Evolutionary conservation across 1,140 invertebrate species (phyloP), one percentile per base, ranked within the genome.

Genomic region (Procambarus clarkii): DNA sequence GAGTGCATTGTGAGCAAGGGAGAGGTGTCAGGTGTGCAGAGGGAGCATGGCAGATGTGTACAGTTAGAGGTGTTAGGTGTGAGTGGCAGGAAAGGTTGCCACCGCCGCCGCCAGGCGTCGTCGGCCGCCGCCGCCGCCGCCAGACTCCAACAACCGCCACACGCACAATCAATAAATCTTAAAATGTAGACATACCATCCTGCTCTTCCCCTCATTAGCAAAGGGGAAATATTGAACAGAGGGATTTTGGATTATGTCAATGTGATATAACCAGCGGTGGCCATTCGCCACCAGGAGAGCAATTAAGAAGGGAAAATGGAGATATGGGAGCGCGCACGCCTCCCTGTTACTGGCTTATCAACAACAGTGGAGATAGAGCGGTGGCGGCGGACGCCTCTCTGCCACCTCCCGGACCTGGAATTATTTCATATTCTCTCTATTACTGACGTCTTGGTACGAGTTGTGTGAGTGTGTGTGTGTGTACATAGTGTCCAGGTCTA

Each of bases 321-420:
- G 71, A 34, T 60, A 60, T 76, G 44, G 71, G 46, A 71, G 76
- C 83, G 44, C 58, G 13, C 74, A 69, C 24, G 82, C 79, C 64
- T 21, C 46, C n/a, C 50, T 71, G 74, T 76, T 64, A 69, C 83
- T 76, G 54, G 90, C 90, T 91, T 91, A 91, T 91, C 90, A 91
- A 86, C 84, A 91, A 91, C 90, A 91, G 90, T 91, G 78, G 82
- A 81, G 84, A 82, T 91, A 91, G 60, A 86, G 82, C 90, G 84
- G 90, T 91, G 90, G 84, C 78, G 85, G 90, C 44, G 84, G 74
- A 21, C 78, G 79, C 50, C 78, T 50, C 78, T 60, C 84, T 83
- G 78, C 69, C 77, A 86, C 78, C 81, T 50, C 71, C 71, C 15
- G 15, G 2, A 69, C 24, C 46, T 34, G 34, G 60, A 91, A 86